Conservation (phyloP, 1,140 invertebrate species). For the Drosophila pallidifrons region DNA sequence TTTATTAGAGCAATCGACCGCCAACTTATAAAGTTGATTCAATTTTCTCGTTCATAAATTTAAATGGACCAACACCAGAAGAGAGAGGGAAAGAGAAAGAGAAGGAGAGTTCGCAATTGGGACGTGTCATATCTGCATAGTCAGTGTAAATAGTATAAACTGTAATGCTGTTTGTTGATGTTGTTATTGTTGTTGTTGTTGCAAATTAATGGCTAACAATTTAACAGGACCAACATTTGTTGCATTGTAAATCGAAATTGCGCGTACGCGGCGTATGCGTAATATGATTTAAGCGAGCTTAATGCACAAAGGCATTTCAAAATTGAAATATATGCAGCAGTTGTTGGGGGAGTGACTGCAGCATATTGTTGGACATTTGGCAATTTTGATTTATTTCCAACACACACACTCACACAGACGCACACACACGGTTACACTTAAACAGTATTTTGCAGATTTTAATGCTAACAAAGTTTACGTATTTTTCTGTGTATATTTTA, state of each 20-base stretch:
- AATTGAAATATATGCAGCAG: slow-evolving; percentile 68
- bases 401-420: neutral
- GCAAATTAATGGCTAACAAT: slow-evolving; percentile 73
- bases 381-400: slow-evolving; percentile 78
- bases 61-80: neutral
- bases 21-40: slow-evolving; percentile 22
- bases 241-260: slow-evolving; percentile 33
- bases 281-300: slow-evolving; percentile 78
- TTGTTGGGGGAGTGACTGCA: slow-evolving; percentile 7
- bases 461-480: slow-evolving; percentile 75
- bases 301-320: slow-evolving; percentile 80
- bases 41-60: slow-evolving; percentile 20
- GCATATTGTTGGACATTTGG: slow-evolving; percentile 61
- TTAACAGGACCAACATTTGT: slow-evolving; percentile 47
- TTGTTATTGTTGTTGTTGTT: slow-evolving; percentile 51
- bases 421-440: neutral
- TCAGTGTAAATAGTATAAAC: slow-evolving; percentile 10
- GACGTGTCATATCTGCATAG: slow-evolving; percentile 29
- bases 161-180: neutral
- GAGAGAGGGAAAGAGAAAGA: too few species aligned
- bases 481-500: slow-evolving; percentile 51
- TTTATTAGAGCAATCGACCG: slow-evolving; percentile 14
- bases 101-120: neutral
- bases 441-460: slow-evolving; percentile 35
- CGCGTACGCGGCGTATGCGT: slow-evolving; percentile 69